A percentile compares a stretch with the other conserved stretches of the same genome.
phyloP scores from a whole-genome alignment of 92 coral and sea anemone species.

The Zoanthus sociatus region DNA sequence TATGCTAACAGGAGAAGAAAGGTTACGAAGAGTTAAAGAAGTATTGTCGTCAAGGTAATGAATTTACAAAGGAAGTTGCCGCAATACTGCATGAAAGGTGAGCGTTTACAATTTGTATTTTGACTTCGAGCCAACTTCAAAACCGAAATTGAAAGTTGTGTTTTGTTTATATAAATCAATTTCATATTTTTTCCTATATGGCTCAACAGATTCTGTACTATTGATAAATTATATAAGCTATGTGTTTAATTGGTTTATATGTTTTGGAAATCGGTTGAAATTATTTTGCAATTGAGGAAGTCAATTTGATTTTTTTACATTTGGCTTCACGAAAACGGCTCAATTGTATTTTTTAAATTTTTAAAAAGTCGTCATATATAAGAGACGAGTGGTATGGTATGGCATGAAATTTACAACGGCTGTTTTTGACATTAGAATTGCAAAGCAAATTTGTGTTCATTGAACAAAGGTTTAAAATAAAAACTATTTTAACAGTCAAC shows the following conservation, averaged over 20 bases:
- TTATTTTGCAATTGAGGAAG: not conserved
- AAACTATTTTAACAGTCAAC: too few relatives aligned
- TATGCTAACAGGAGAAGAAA: conserved; percentile 80
- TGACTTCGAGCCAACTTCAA: not conserved
- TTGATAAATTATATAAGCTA: too few relatives aligned
- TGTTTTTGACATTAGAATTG: too few relatives aligned
- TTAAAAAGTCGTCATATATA: too few relatives aligned
- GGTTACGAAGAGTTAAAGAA: conserved; percentile 96
- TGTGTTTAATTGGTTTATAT: too few relatives aligned
- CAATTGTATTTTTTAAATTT: too few relatives aligned
- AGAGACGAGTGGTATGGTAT: too few relatives aligned
- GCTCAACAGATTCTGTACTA: too few relatives aligned
- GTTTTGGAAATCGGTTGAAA: too few relatives aligned
- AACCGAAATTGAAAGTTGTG: not conserved
- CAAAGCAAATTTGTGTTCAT: too few relatives aligned
- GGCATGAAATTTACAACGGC: too few relatives aligned
- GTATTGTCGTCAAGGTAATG: conserved; percentile 94
- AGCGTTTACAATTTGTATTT: not conserved
- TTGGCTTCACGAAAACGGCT: not conserved
- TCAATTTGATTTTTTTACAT: not conserved
- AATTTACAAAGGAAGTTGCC: conserved; percentile 89
- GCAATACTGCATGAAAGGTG: conserved; percentile 87
- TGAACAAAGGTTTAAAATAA: too few relatives aligned
- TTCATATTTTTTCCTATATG: not conserved
- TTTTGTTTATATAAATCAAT: not conserved